Base-by-base conservation (phyloP, 2,888 invertebrate genomes). In the Epinotia brunnichana region DNA sequence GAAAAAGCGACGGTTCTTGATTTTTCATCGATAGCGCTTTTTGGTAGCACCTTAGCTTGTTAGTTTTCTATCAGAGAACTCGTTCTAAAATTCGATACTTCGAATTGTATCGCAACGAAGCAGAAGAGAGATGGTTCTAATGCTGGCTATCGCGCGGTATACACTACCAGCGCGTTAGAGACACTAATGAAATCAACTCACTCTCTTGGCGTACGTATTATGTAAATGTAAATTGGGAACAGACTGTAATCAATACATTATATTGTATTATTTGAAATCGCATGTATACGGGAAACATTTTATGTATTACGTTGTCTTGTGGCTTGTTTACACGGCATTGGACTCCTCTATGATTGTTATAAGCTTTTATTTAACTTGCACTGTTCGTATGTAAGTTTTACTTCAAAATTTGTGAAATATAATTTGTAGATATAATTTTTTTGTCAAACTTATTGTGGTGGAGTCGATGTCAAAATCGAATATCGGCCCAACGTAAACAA, bases 91-190 rank as follows among this genome's bases (percentile, higher is more conserved):
- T 57, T 57, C n/a, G 7, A 29, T n/a, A 29, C n/a, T 57, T 29
- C 9, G 57, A 29, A 57, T 57, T 57, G 15, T 57, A 57, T 57
- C 57, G 57, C 57, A 57, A 29, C 24, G 57, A 29, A 57, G 29
- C 57, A 15, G 54, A 21, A 4, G 13, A 24, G 21, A 21, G 24
- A 24, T 15, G 29, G 29, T 29, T 9, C 29, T n/a, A 5, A n/a
- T 57, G 61, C 17, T 29, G 29, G n/a, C 24, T 44, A 48, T 51
- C 10, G 9, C n/a, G 44, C 24, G 41, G 24, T 44, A 62, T 48
- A 15, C 2, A 21, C 15, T 62, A 41, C 21, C 15, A 1, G 7
- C 17, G 3, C 61, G 2, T 21, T 21, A 7, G 15, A 44, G 4
- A 44, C 19, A 21, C 29, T 53, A 29, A 17, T 29, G 24, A 63